Evolutionary conservation across 2,888 invertebrate species (phyloP), one percentile per base, ranked within the genome.

Genomic region (Chalcis sispes): DNA sequence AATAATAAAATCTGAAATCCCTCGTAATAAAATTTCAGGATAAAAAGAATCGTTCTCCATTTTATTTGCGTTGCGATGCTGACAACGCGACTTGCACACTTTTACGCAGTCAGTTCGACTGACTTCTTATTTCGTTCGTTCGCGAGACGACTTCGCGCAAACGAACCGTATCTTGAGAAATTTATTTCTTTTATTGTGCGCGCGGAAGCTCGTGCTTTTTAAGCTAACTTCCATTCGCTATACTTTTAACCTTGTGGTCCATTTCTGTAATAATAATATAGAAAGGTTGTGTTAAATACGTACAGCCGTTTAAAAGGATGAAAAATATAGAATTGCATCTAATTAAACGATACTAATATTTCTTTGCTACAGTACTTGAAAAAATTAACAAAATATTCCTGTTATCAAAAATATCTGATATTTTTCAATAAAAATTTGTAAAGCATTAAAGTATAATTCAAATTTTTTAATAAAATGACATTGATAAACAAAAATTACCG

Each of bases 191-290:
- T n/a, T n/a, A 32, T 52, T 15, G 2, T 40, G 64, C 66, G 65
- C 42, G 36, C 40, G 36, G 65, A 70, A 70, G 52, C 65, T 71
- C 56, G 40, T 64, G 69, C 69, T 46, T 69, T 29, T 18, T 8
- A 67, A 69, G 66, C 69, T 66, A 23, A 71, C 27, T 75, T 61
- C 74, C 56, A 69, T 61, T 54, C 8, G 32, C 54, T 52, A 48
- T 46, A 54, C 15, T 40, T 27, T 62, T 66, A 29, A 46, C 29
- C 50, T 72, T 29, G 74, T 81, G 83, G 82, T 84, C 83, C 81
- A 71, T 81, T 83, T 77, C 83, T 85, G 79, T 58, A 85, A 83
- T 25, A 18, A 46, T 20, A 64, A 71, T 32, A 50, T 61, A 27
- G 4, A n/a, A n/a, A n/a, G n/a, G n/a, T n/a, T n/a, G n/a, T n/a